Evolutionary conservation across 2,113 vertebrate species (phyloP).

Genomic region (Cricetomys ansorgei): DNA sequence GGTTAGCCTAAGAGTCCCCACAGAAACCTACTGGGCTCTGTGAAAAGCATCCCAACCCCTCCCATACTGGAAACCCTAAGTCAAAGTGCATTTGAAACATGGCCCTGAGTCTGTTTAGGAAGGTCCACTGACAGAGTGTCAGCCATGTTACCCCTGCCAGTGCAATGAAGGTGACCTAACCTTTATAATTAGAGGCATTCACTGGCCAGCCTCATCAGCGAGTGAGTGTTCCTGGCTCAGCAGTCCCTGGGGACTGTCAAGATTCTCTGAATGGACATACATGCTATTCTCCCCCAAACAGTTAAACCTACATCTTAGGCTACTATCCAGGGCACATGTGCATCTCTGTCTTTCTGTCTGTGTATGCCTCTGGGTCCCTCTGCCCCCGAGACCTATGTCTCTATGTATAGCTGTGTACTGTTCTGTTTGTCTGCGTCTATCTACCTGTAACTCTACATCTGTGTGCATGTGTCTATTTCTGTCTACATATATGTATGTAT

Average conservation of each 20-base stretch:
- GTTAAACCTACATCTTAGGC: background rate
- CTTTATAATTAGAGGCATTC: background rate
- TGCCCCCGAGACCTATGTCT: background rate
- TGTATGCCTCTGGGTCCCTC: background rate
- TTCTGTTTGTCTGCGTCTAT: background rate
- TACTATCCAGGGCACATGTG: too few species aligned
- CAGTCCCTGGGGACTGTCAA: background rate
- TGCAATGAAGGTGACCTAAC: accelerated
- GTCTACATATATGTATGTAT: background rate
- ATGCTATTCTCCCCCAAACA: background rate
- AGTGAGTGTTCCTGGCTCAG: background rate
- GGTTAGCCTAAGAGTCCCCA: background rate
- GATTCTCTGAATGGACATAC: background rate
- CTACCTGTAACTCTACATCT: background rate
- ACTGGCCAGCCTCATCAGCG: background rate
- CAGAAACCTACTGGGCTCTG: background rate
- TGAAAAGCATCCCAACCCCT: too few species aligned
- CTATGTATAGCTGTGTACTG: background rate
- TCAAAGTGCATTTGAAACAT: too few species aligned
- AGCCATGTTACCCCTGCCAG: background rate
- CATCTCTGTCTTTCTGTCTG: background rate
- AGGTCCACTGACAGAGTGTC: background rate
- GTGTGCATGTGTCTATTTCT: background rate
- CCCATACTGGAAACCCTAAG: background rate
- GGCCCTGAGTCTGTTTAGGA: background rate